Percentiles rank a stretch among this genome's conserved stretches.
These are phyloP conservation scores for Thomomys bottae DNA, from an alignment of 2,113 vertebrate species.

Conservation along the genomic window DNA sequence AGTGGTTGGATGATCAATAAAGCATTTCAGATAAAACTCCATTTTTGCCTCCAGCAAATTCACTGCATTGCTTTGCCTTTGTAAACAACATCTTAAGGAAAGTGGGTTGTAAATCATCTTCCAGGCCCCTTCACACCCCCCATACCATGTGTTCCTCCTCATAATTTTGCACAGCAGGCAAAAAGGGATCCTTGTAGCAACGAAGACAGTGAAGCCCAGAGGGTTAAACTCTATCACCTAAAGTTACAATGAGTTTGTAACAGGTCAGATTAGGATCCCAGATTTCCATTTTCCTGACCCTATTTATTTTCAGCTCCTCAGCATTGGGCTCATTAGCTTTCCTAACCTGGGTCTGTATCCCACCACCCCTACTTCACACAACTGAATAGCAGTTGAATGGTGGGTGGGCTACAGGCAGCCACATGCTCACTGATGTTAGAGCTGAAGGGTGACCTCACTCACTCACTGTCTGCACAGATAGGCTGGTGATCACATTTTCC, in stretches of 20 bases:
- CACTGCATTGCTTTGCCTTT: constrained; percentile 57
- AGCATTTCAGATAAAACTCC: constrained; percentile 67
- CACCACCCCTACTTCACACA: fast-evolving
- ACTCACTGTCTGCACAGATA: background rate
- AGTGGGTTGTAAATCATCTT: constrained; percentile 61
- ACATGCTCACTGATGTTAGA: background rate
- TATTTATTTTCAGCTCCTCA: background rate
- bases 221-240: background rate
- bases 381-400: background rate
- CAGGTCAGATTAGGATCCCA: background rate
- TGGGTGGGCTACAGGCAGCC: background rate
- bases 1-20: constrained; percentile 58
- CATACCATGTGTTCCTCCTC: background rate
- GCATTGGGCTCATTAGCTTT: background rate
- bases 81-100: constrained; percentile 69
- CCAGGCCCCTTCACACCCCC: background rate
- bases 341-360: background rate
- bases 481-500: background rate
- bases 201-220: background rate
- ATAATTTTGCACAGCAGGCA: background rate
- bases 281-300: background rate
- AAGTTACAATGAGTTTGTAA: background rate
- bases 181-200: background rate
- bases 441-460: background rate
- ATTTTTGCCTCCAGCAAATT: constrained; percentile 70